These are phyloP conservation scores for Notocelia uddmanniana DNA, from an alignment of 2,888 invertebrate genomes.

Conservation along the genomic window DNA sequence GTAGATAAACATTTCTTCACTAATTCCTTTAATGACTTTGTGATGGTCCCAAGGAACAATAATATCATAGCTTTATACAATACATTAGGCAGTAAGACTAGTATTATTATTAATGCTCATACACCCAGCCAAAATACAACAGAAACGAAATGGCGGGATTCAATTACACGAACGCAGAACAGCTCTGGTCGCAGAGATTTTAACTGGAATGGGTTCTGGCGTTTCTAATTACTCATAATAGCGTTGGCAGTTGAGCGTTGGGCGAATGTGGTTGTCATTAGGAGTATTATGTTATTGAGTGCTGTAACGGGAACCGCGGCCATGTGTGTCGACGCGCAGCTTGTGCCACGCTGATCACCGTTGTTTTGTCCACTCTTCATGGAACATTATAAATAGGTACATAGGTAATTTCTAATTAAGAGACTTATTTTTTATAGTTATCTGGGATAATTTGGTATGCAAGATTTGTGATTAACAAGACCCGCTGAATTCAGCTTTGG, in stretches of 20 bases:
- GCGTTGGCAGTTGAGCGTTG: constrained; percentile 40
- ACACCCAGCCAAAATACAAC: constrained; percentile 23
- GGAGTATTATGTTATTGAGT: constrained; percentile 51
- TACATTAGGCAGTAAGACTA: not conserved
- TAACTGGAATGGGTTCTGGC: constrained; percentile 45
- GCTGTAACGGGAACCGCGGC: constrained; percentile 57
- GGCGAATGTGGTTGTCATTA: constrained; percentile 46
- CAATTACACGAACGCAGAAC: constrained; percentile 40
- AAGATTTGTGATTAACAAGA: not conserved
- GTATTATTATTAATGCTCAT: not conserved
- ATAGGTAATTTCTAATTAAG: too few relatives aligned
- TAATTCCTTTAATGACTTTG: not conserved
- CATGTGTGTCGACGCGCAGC: constrained; percentile 52
- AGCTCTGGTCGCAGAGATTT: constrained; percentile 46
- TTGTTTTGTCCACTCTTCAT: constrained; percentile 16
- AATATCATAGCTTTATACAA: not conserved
- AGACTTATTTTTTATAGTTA: too few relatives aligned
- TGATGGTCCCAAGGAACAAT: not conserved
- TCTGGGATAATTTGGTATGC: too few relatives aligned
- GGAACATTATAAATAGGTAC: not conserved
- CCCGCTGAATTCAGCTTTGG: not conserved
- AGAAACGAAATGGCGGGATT: constrained; percentile 20
- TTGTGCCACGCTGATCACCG: constrained; percentile 15
- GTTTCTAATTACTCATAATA: constrained; percentile 52
- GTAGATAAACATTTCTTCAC: not conserved